phyloP scores from a whole-genome alignment of 2,113 vertebrate genomes.

The Dissostichus mawsoni region DNA sequence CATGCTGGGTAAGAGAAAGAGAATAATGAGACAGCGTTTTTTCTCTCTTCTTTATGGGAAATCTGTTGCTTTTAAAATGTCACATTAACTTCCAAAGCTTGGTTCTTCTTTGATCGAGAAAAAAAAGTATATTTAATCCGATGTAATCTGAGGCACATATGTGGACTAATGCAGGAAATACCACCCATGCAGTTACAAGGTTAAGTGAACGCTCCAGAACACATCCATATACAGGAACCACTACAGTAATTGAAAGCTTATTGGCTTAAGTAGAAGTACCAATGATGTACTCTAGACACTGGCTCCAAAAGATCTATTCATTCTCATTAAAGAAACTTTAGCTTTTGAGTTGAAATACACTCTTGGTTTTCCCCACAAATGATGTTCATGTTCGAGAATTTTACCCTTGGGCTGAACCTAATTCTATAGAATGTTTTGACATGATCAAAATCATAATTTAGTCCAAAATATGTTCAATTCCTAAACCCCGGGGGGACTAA shows the following conservation, averaged over 20 bases:
- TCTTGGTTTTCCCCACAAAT: background rate
- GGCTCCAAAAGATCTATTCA: background rate
- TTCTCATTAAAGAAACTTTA: background rate
- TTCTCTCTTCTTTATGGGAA: slow-evolving; percentile 4
- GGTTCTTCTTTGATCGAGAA: background rate
- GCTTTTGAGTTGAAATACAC: background rate
- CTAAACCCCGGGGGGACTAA: no score
- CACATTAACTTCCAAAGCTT: background rate
- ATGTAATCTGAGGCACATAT: slow-evolving; percentile 11
- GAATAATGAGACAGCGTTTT: slow-evolving; percentile 37
- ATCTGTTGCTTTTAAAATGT: slow-evolving; percentile 31
- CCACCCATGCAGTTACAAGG: slow-evolving; percentile 56
- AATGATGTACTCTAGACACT: background rate
- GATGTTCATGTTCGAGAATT: background rate
- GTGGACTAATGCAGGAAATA: slow-evolving; percentile 3
- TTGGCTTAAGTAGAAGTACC: background rate
- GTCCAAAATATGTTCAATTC: no score
- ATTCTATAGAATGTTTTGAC: no score
- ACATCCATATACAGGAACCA: background rate
- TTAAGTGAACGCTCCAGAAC: slow-evolving; percentile 24
- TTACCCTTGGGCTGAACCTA: background rate
- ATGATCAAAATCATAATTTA: no score
- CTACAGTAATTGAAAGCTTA: background rate
- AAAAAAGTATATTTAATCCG: slow-evolving; percentile 6
- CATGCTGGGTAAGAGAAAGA: slow-evolving; percentile 55